Percentiles rank a stretch among this genome's conserved stretches.
These are phyloP conservation scores for Pogonophryne albipinna DNA, from an alignment of 2,797 vertebrate genomes.

Conservation along the genomic window DNA sequence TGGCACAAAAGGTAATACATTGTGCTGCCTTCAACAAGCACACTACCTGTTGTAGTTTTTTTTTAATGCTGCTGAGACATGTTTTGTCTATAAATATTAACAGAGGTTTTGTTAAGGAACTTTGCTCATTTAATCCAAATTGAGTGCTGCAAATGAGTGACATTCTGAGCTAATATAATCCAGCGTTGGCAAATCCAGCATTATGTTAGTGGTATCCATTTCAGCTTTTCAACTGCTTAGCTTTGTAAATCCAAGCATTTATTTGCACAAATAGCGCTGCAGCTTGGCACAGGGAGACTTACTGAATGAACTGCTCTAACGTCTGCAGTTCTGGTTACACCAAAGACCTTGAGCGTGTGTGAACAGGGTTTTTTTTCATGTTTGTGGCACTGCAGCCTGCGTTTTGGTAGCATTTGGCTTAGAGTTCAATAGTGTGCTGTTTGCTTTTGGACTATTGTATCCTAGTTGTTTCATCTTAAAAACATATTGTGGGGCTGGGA, in stretches of 20 bases:
- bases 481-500: constrained; percentile 36
- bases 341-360: constrained; percentile 61
- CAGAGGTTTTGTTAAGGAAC: constrained; percentile 53
- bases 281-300: background rate
- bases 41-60: background rate
- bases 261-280: constrained; percentile 9
- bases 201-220: constrained; percentile 57
- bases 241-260: constrained; percentile 71
- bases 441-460: constrained; percentile 64
- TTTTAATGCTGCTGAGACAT: constrained; percentile 1
- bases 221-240: constrained; percentile 62
- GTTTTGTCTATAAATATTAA: constrained; percentile 45
- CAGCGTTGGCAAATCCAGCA: constrained; percentile 54
- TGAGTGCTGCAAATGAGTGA: constrained; percentile 46
- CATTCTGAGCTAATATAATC: constrained; percentile 60
- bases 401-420: constrained; percentile 56
- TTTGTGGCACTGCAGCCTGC: constrained; percentile 50
- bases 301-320: constrained; percentile 59
- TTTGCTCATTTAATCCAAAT: constrained; percentile 54
- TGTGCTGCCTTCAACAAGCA: background rate
- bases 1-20: constrained; percentile 33
- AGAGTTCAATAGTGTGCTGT: constrained; percentile 62
- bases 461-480: constrained; percentile 65
- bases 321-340: constrained; percentile 69
- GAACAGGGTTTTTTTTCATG: constrained; percentile 11